Percentiles rank a stretch among this genome's conserved stretches.
phyloP scores from a whole-genome alignment of 1,140 invertebrate genomes.

The Sycophaga agraensis region DNA sequence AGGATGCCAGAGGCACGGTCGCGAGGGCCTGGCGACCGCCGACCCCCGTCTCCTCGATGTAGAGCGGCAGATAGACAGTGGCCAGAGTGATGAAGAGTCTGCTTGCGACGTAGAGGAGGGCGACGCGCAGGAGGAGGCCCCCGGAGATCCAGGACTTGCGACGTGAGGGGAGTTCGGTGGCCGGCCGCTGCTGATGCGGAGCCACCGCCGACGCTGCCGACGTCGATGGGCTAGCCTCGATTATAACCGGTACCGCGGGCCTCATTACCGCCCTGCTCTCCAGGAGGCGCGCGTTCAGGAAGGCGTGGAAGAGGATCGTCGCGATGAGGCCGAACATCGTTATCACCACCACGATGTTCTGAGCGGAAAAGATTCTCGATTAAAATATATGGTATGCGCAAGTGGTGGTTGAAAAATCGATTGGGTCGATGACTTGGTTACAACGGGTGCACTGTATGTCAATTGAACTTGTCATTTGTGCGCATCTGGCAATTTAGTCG shows the following conservation, averaged over 20 bases:
- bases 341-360: slow-evolving; percentile 64
- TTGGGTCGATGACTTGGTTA: no score
- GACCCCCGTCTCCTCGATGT: slow-evolving; percentile 71
- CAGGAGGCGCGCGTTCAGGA: slow-evolving; percentile 50
- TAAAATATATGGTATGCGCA: no score
- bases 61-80: slow-evolving; percentile 80
- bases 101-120: slow-evolving; percentile 74
- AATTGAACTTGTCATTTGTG: no score
- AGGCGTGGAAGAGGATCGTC: slow-evolving; percentile 63
- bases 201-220: neutral
- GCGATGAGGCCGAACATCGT: slow-evolving; percentile 61
- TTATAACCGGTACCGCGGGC: neutral
- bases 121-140: slow-evolving; percentile 45
- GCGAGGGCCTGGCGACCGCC: slow-evolving; percentile 70
- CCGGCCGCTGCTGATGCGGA: no score
- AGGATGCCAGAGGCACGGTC: slow-evolving; percentile 83
- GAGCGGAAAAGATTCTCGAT: no score
- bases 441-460: no score
- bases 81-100: slow-evolving; percentile 81
- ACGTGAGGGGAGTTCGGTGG: neutral
- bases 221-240: slow-evolving; percentile 11
- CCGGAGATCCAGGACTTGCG: slow-evolving; percentile 37
- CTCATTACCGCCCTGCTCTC: slow-evolving; percentile 28
- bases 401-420: no score
- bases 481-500: no score